Evolutionary conservation across 2,113 vertebrate genomes (phyloP).

Genomic region (Stomatorhinus ivindoensis): DNA sequence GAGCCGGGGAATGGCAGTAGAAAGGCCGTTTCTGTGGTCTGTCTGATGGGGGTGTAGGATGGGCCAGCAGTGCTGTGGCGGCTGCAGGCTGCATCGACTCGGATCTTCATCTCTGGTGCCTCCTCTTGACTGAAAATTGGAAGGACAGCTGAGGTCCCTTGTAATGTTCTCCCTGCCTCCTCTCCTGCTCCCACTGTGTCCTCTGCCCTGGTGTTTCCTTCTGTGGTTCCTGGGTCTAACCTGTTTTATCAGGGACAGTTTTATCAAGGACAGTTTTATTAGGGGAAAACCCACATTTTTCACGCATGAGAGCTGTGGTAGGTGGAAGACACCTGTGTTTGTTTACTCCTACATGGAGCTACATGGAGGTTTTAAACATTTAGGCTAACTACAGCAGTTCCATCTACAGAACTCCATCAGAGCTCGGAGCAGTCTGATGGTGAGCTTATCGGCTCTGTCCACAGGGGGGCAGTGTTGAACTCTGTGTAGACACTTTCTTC

Average conservation of each 20-base stretch:
- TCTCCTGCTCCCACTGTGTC: background rate
- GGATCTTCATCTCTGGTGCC: background rate
- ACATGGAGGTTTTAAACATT: background rate
- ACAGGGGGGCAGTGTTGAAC: constrained; percentile 48
- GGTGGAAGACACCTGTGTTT: background rate
- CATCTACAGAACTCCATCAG: background rate
- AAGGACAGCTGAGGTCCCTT: background rate
- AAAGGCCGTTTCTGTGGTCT: constrained; percentile 4
- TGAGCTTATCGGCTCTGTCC: constrained; percentile 27
- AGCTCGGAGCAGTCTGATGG: background rate
- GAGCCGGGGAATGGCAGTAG: constrained; percentile 40
- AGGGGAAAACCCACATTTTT: background rate
- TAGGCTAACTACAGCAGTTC: background rate
- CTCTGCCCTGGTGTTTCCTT: background rate
- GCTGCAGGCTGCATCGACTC: background rate
- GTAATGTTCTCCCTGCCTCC: background rate
- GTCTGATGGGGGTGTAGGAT: background rate
- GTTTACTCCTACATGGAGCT: background rate
- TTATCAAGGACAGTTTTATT: background rate
- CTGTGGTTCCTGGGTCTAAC: background rate
- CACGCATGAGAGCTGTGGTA: background rate
- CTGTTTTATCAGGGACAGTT: background rate
- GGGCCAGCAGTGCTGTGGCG: too few species aligned
- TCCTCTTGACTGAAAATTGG: background rate
- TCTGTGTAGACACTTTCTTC: constrained; percentile 2